These are phyloP conservation scores for Pyrgus malvae DNA, from an alignment of 2,888 invertebrate species.

Conservation along the genomic window DNA sequence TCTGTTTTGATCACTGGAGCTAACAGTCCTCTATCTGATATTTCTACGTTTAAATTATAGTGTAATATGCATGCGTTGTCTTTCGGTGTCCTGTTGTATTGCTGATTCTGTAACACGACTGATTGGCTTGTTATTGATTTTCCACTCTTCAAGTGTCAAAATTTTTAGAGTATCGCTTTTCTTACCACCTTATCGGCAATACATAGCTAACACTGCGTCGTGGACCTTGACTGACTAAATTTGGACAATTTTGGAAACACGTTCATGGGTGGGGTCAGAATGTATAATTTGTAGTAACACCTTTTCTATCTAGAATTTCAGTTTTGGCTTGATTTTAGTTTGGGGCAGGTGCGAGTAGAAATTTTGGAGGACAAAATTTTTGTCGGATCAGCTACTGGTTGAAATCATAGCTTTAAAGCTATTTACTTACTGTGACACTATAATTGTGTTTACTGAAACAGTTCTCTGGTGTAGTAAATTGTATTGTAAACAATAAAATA, in stretches of 20 bases:
- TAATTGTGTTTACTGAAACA: too few species aligned
- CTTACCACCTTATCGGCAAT: conserved; percentile 70
- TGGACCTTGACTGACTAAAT: conserved; percentile 7
- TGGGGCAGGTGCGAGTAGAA: too few species aligned
- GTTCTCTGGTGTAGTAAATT: too few species aligned
- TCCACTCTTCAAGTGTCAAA: conserved; percentile 47
- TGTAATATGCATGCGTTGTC: conserved; percentile 43
- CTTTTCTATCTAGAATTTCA: too few species aligned
- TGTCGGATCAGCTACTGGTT: too few species aligned
- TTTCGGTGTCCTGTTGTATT: conserved; percentile 57
- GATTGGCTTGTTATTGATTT: conserved; percentile 60
- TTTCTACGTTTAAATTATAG: neutral
- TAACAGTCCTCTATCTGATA: neutral
- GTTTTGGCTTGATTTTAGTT: too few species aligned
- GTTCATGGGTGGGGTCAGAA: too few species aligned
- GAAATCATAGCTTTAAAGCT: too few species aligned
- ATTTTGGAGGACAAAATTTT: too few species aligned
- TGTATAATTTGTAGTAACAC: too few species aligned
- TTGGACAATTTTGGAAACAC: neutral
- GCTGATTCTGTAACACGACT: conserved; percentile 58
- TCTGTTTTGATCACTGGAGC: neutral
- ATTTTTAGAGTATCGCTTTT: conserved; percentile 61
- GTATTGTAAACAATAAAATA: too few species aligned
- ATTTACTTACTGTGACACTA: too few species aligned
- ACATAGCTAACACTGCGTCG: conserved; percentile 55